Evolutionary conservation across 2,888 invertebrate genomes (phyloP).

Genomic region (Carcina quercana): DNA sequence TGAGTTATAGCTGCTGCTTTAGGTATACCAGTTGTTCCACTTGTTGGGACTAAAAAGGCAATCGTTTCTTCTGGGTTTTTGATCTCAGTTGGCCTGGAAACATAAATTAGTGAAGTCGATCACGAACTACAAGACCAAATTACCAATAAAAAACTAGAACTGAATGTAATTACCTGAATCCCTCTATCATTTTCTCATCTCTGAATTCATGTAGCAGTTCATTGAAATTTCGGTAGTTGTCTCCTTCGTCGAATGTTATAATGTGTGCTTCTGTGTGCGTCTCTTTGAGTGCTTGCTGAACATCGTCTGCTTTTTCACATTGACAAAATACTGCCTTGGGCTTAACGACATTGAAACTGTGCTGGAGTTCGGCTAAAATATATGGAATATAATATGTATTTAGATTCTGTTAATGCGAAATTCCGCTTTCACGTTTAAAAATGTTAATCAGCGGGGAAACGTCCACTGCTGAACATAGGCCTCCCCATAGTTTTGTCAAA

Average conservation of each 20-base stretch:
- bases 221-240: slow-evolving; percentile 16
- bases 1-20: slow-evolving; percentile 49
- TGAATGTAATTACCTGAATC: slow-evolving; percentile 23
- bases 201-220: background rate
- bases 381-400: too few species aligned
- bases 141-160: background rate
- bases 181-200: slow-evolving; percentile 16
- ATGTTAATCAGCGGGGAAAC: too few species aligned
- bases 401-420: too few species aligned
- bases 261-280: slow-evolving; percentile 30
- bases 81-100: slow-evolving; percentile 36
- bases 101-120: background rate
- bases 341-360: slow-evolving; percentile 28
- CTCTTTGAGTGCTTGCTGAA: slow-evolving; percentile 31
- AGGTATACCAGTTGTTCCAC: slow-evolving; percentile 57
- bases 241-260: slow-evolving; percentile 33
- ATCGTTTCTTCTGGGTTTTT: slow-evolving; percentile 41
- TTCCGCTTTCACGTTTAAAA: too few species aligned
- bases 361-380: slow-evolving; percentile 38
- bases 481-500: too few species aligned
- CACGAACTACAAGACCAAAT: background rate
- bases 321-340: slow-evolving; percentile 52
- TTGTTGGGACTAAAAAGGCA: slow-evolving; percentile 48
- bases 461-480: too few species aligned
- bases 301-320: slow-evolving; percentile 34